Percentiles rank a stretch among this genome's conserved stretches.
These are phyloP conservation scores for Zelostemma sp. DNA, from an alignment of 1,140 invertebrate genomes.

Conservation along the genomic window DNA sequence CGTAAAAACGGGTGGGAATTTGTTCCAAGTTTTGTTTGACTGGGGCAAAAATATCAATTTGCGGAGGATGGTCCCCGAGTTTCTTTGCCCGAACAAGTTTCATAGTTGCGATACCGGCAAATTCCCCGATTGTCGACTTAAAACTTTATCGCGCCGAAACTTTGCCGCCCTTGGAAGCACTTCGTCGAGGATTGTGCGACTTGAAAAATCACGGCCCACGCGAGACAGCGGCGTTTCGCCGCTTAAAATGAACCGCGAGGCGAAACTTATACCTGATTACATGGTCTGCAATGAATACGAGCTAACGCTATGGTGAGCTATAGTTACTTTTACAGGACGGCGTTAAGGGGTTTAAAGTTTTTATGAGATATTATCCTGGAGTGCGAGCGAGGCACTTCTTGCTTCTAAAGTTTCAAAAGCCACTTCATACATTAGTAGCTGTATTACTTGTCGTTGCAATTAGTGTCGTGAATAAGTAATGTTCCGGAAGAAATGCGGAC, in stretches of 20 bases:
- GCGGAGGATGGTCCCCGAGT: neutral
- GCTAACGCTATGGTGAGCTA: slow-evolving; percentile 5
- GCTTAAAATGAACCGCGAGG: slow-evolving; percentile 9
- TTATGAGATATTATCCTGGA: slow-evolving; percentile 9
- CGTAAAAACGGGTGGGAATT: neutral
- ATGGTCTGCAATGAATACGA: slow-evolving; percentile 10
- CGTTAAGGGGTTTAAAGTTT: slow-evolving; percentile 23
- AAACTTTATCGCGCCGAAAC: slow-evolving; percentile 10
- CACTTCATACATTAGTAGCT: slow-evolving; percentile 48
- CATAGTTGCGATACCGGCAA: slow-evolving; percentile 6
- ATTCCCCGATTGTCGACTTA: slow-evolving; percentile 8
- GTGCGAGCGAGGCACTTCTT: slow-evolving; percentile 6
- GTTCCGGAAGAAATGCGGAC: neutral
- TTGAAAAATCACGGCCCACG: slow-evolving; percentile 6
- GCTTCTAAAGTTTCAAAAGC: slow-evolving; percentile 10
- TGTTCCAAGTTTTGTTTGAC: neutral
- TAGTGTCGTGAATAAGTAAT: slow-evolving; percentile 44
- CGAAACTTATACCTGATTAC: slow-evolving; percentile 14
- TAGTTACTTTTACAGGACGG: slow-evolving; percentile 14
- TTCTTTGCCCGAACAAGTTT: slow-evolving; percentile 6
- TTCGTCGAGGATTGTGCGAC: neutral
- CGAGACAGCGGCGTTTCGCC: slow-evolving; percentile 4
- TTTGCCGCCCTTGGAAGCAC: slow-evolving; percentile 7
- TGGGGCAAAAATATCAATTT: slow-evolving; percentile 11
- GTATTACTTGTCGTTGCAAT: slow-evolving; percentile 50